Evolutionary conservation across 2,888 invertebrate genomes (phyloP), one percentile per base, ranked within the genome.

Genomic region (Heteropelma amictum): DNA sequence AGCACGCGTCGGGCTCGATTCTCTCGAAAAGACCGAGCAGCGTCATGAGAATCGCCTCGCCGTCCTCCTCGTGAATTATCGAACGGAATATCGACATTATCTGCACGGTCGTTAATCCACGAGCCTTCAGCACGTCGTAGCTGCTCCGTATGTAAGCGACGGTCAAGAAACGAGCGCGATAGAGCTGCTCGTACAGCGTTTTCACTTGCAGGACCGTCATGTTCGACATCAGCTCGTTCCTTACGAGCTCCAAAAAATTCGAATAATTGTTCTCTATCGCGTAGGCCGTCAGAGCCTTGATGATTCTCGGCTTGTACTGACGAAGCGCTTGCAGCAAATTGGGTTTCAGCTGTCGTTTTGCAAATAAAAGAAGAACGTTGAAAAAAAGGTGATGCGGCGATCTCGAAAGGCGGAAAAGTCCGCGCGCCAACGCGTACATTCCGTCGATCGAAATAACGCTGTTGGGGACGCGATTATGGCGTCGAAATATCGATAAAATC

Each of bases 1-100:
- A 86, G 49, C 78, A 81, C 64, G 78, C 54, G 0, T 78, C 79
- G 4, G 45, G 35, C n/a, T 58, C 49, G 4, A 82, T 14, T 12
- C 58, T 28, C 4, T 10, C 3, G 7, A 61, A 28, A 1, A 77
- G 12, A 17, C 26, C 49, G 0, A 8, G 10, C 8, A 49, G 49
- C 1, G 64, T 61, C 7, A 7, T 19, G 0, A 5, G 4, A 6
- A 19, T 23, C 0, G 35, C 35, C 8, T n/a, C 38, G 1, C n/a
- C 28, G 12, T 67, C 78, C 5, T 42, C 30, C 0, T 2, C 7
- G 3, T 1, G 0, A 5, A 68, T 23, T 5, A 8, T 19, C 5
- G 4, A 5, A 2, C 23, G 7, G 7, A 76, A 35, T 5, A n/a
- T 10, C 7, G 19, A 1, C 5, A 68, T 21, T n/a, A 68, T 47